Evolutionary conservation across 2,888 invertebrate species (phyloP).

Genomic region (Rotaria macrura): DNA sequence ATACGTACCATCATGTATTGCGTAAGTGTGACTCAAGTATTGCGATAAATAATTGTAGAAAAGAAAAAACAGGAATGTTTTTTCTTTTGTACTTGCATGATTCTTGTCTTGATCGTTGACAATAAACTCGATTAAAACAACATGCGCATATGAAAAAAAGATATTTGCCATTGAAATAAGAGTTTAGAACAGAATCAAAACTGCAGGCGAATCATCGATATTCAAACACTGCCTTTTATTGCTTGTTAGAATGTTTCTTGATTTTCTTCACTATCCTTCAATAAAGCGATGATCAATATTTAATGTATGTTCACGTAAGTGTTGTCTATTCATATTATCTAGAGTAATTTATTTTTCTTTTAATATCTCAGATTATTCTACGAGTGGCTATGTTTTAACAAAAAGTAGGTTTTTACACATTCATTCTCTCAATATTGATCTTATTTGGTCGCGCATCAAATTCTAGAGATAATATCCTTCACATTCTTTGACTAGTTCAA

Average conservation of each 20-base stretch:
- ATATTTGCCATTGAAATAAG: no score
- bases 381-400: conserved; percentile 89
- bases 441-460: no score
- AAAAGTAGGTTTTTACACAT: conserved; percentile 93
- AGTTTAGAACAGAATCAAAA: not conserved
- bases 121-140: not conserved
- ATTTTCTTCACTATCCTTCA: conserved; percentile 24
- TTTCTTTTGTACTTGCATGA: not conserved
- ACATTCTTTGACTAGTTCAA: no score
- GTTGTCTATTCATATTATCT: conserved; percentile 75
- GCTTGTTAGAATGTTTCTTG: not conserved
- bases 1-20: not conserved
- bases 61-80: not conserved
- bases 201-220: no score
- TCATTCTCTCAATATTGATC: no score
- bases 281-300: conserved; percentile 88
- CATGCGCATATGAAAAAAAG: no score
- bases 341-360: conserved; percentile 89
- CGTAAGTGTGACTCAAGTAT: not conserved
- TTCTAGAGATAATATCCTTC: no score
- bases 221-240: no score
- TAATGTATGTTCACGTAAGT: conserved; percentile 81
- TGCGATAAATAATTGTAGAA: not conserved
- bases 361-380: conserved; percentile 96
- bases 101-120: not conserved